These are phyloP conservation scores for Acanthurus lineatus DNA, from an alignment of 2,797 vertebrate genomes.

Conservation along the genomic window DNA sequence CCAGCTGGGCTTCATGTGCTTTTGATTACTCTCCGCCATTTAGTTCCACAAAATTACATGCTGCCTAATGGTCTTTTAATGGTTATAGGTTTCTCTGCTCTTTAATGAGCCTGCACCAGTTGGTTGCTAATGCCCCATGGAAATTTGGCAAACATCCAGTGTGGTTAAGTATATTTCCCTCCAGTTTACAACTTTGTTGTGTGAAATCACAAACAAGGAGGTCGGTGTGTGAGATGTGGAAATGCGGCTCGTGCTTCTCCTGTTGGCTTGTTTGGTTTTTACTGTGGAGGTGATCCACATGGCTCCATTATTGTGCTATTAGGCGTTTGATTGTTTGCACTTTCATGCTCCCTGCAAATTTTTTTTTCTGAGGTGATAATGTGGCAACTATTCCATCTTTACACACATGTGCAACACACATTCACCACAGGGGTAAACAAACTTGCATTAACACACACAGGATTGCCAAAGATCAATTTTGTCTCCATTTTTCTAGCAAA, in stretches of 20 bases:
- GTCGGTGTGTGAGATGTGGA: slow-evolving; percentile 65
- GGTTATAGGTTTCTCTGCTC: slow-evolving; percentile 98
- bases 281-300: slow-evolving; percentile 63
- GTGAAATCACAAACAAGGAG: slow-evolving; percentile 87
- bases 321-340: slow-evolving; percentile 73
- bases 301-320: slow-evolving; percentile 63
- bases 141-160: slow-evolving; percentile 94
- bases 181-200: slow-evolving; percentile 92
- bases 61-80: slow-evolving; percentile 99
- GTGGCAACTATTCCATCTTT: slow-evolving; percentile 63
- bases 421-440: slow-evolving; percentile 16
- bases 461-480: slow-evolving; percentile 2
- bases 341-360: slow-evolving; percentile 56
- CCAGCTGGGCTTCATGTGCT: slow-evolving; percentile 99
- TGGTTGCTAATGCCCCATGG: slow-evolving; percentile 99
- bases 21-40: slow-evolving; percentile 99
- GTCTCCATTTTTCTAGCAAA: slow-evolving; percentile 32
- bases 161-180: slow-evolving; percentile 84
- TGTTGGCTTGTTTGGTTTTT: slow-evolving; percentile 70
- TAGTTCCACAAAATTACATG: slow-evolving; percentile 99
- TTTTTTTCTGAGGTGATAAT: slow-evolving; percentile 75
- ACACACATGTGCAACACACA: slow-evolving; percentile 49
- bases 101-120: slow-evolving; percentile 99
- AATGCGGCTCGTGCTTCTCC: slow-evolving; percentile 67
- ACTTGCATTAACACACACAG: slow-evolving; percentile 7